Evolutionary conservation across 1,140 invertebrate genomes (phyloP), one percentile per base, ranked within the genome.

Genomic region (Drosophila sproati): DNA sequence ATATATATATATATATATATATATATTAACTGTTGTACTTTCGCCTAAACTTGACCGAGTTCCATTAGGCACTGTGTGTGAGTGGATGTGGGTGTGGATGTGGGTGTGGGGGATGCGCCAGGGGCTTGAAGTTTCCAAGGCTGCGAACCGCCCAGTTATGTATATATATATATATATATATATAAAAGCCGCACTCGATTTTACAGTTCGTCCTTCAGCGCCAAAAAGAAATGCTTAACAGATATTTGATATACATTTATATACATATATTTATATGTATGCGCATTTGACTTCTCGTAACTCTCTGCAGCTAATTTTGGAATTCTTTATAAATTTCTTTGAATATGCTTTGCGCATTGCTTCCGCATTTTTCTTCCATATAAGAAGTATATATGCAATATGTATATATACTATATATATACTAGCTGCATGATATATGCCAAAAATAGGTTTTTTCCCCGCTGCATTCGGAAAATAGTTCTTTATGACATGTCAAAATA

Each of bases 21-120:
- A 34, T 43, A 41, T 3, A 55, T n/a, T 43, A 43, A 43, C 39
- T 43, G 10, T 12, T 29, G 43, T 20, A 66, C 43, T 60, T 61
- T 76, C 12, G 61, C 28, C 61, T 76, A 76, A 76, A 76, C 73
- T 76, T 76, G 73, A 76, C 73, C 73, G 73, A 76, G 55, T 76
- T 67, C 7, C 39, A 51, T 34, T 20, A 28, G 39, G 37, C 35
- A 32, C 29, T 43, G 20, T 8, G n/a, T 55, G 31, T 43, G 35
- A 56, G 5, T 35, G 4, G 7, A 4, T 51, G 57, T 50, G 39
- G 34, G 62, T n/a, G 32, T 32, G 29, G 2, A n/a, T 61, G 32
- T 50, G 43, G 35, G 37, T 54, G 12, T 51, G 48, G 8, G 10
- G 39, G 39, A 37, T 12, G 61, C 31, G 20, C 20, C 20, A 20